These are phyloP conservation scores for Chloropsis cyanopogon DNA, from an alignment of 2,113 vertebrate genomes.

Conservation along the genomic window DNA sequence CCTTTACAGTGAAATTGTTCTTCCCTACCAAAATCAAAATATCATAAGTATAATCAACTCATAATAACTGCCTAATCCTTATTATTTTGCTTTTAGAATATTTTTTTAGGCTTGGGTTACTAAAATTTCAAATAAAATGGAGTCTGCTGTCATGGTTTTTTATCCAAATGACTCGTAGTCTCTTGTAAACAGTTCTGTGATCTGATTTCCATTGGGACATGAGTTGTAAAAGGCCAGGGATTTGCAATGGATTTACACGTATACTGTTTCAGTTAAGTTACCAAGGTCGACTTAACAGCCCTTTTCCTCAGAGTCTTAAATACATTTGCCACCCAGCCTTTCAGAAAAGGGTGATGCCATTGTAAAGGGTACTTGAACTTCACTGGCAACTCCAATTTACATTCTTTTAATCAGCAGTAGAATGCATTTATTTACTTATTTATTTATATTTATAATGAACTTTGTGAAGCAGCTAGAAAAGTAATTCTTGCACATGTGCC, in stretches of 20 bases:
- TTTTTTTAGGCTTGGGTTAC: slow-evolving; percentile 82
- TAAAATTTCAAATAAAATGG: slow-evolving; percentile 77
- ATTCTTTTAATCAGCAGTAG: slow-evolving; percentile 69
- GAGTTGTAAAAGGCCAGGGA: slow-evolving; percentile 84
- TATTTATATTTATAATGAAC: slow-evolving; percentile 61
- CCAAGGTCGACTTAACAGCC: slow-evolving; percentile 83
- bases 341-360: slow-evolving; percentile 31
- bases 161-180: slow-evolving; percentile 84
- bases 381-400: slow-evolving; percentile 70
- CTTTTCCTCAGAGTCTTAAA: slow-evolving; percentile 77
- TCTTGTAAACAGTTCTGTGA: slow-evolving; percentile 89
- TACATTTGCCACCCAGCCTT: slow-evolving; percentile 77
- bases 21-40: slow-evolving; percentile 70
- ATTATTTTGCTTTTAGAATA: slow-evolving; percentile 79
- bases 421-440: slow-evolving; percentile 28
- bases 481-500: slow-evolving; percentile 50
- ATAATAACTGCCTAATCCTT: slow-evolving; percentile 78
- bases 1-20: slow-evolving; percentile 58
- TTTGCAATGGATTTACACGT: slow-evolving; percentile 96
- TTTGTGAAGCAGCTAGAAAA: slow-evolving; percentile 74
- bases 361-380: slow-evolving; percentile 39
- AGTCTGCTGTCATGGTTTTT: slow-evolving; percentile 79
- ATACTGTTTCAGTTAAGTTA: slow-evolving; percentile 91
- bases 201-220: slow-evolving; percentile 87
- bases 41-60: slow-evolving; percentile 73